These are phyloP conservation scores for Xenus cinereus DNA, from an alignment of 2,113 vertebrate species.

Conservation along the genomic window DNA sequence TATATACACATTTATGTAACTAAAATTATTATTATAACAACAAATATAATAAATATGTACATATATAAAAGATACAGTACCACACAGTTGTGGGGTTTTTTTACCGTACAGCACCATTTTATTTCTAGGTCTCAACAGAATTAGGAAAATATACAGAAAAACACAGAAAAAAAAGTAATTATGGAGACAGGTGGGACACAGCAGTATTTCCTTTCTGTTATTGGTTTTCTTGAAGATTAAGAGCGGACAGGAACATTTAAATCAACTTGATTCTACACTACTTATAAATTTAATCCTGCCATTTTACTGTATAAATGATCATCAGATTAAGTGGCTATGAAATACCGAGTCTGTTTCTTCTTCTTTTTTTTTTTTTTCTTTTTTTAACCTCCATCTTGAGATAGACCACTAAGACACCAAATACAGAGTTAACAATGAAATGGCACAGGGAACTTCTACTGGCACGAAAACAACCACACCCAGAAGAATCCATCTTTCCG, in stretches of 20 bases:
- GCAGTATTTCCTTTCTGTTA: not conserved
- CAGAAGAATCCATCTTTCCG: not conserved
- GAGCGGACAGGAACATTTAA: not conserved
- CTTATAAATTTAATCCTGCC: not conserved
- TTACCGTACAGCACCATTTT: not conserved
- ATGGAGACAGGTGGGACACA: not conserved
- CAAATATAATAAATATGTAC: not conserved
- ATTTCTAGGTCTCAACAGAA: not conserved
- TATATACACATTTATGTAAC: not conserved
- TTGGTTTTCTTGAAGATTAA: not conserved
- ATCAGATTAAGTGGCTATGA: not conserved
- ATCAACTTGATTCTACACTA: not conserved
- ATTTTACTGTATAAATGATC: not conserved
- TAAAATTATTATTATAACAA: not conserved
- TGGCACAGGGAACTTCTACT: not conserved
- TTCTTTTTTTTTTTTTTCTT: no score
- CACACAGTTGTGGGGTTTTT: not conserved
- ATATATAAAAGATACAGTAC: not conserved
- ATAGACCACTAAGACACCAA: not conserved
- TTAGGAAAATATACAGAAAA: not conserved
- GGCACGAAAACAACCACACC: rapidly evolving
- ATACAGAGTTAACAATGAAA: not conserved
- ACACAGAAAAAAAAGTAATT: not conserved
- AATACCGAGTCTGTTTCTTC: not conserved
- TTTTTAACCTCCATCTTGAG: not conserved